Conservation (phyloP, 2,797 vertebrate genomes). For the Rhadinocentrus ornatus region DNA sequence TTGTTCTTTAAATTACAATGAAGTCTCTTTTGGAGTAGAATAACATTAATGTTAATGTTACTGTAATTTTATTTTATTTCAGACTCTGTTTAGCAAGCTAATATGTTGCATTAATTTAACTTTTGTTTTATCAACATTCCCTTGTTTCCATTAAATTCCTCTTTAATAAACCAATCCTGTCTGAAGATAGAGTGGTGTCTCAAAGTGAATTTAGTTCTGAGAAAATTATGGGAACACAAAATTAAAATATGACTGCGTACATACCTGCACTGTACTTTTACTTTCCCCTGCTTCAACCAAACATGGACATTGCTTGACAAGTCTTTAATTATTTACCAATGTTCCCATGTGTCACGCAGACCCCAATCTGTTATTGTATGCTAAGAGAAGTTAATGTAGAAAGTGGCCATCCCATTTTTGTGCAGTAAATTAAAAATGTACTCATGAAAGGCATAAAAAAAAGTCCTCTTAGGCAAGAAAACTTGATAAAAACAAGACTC, state of each 20-base stretch:
- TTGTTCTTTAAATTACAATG: conserved; percentile 4
- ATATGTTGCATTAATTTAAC: too few species aligned
- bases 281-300: conserved; percentile 8
- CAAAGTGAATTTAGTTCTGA: background rate
- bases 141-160: background rate
- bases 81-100: background rate
- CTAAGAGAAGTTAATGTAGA: background rate
- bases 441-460: background rate
- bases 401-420: background rate
- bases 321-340: conserved; percentile 47
- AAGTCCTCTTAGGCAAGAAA: background rate
- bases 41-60: background rate
- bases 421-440: background rate
- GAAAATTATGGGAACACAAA: too few species aligned
- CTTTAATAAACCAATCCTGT: background rate
- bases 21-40: background rate
- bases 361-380: background rate
- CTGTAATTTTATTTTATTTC: background rate
- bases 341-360: conserved; percentile 5
- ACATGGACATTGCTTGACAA: conserved; percentile 37
- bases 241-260: too few species aligned
- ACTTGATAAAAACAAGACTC: background rate
- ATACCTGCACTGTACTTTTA: background rate
- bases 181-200: background rate
- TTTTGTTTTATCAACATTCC: background rate